phyloP scores from a whole-genome alignment of 2,797 vertebrate species.

The Diplodus puntazzo region DNA sequence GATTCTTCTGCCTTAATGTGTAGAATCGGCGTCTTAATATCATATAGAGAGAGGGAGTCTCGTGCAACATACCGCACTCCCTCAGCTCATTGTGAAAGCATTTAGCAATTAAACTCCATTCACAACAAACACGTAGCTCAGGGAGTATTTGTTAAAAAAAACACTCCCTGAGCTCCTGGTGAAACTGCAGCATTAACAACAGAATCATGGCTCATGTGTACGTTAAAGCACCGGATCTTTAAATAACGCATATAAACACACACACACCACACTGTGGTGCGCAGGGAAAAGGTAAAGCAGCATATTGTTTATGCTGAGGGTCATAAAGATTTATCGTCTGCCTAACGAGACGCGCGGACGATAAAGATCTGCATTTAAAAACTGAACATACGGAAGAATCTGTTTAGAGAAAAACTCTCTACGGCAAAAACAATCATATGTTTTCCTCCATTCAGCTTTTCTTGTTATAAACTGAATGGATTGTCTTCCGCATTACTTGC shows the following conservation, averaged over 20 bases:
- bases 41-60: conserved; percentile 8
- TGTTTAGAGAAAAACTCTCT: neutral
- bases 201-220: neutral
- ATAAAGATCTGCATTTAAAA: conserved; percentile 3
- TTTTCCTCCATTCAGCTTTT: conserved; percentile 11
- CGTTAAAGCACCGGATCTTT: conserved; percentile 6
- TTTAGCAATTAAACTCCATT: conserved; percentile 44
- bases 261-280: too few species aligned
- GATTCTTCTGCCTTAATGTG: neutral
- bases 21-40: conserved; percentile 6
- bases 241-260: neutral
- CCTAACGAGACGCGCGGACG: conserved; percentile 13
- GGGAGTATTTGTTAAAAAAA: conserved; percentile 27
- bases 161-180: neutral
- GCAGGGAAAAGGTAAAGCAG: neutral
- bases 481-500: conserved; percentile 22
- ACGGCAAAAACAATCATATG: conserved; percentile 1
- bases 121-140: conserved; percentile 26
- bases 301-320: conserved; percentile 4
- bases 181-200: conserved; percentile 28
- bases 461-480: conserved; percentile 15
- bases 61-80: neutral
- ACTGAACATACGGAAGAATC: neutral
- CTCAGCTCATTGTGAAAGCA: conserved; percentile 31
- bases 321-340: conserved; percentile 38